Base-by-base conservation (phyloP, 2,888 invertebrate genomes). In the Andrena marginata region DNA sequence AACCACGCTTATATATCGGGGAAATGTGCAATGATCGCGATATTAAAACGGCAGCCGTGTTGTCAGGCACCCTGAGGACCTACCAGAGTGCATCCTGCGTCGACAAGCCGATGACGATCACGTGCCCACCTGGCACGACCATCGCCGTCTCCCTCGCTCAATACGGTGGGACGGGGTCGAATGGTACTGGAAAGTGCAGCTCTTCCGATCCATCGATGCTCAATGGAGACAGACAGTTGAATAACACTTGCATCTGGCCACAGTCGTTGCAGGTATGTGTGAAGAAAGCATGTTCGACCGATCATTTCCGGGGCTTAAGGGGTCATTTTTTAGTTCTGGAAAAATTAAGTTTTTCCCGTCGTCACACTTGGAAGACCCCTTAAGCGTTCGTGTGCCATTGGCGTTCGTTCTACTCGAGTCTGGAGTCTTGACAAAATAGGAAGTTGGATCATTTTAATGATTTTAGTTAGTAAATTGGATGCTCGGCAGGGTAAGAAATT, bases 51-150 rank as follows among this genome's bases (percentile, higher is more conserved):
- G 88, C 96, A 99, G 99, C 97, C 93, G 96, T 98, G 88, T 96
- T 99, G 90, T 96, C 98, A 91, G 98, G 98, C 89, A 98, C 98
- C 42, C 95, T 99, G 90, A 96, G 98, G 92, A 98, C 98, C 63
- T 98, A 98, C 94, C 98, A 98, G 93, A 96, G 97, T 86, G 98
- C 98, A 67, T 98, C 98, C 70, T 99, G 99, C 94, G 98, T 99
- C 95, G 97, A 98, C 84, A 97, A 99, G 92, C 96, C 96, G 93
- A 96, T 99, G 93, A 96, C 96, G 67, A 95, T 99, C 84, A 97
- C 97, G 92, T 99, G 99, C 94, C 99, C 99, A 35, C 95, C 97
- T 64, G 98, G 98, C 71, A 99, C 99, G 51, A 97, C 98, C 90
- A 98, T 99, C 93, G 97, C 97, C 90, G 97, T 99, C 89, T 97